Base-by-base conservation (phyloP, 2,113 vertebrate genomes). In the Ploceus nigricollis region DNA sequence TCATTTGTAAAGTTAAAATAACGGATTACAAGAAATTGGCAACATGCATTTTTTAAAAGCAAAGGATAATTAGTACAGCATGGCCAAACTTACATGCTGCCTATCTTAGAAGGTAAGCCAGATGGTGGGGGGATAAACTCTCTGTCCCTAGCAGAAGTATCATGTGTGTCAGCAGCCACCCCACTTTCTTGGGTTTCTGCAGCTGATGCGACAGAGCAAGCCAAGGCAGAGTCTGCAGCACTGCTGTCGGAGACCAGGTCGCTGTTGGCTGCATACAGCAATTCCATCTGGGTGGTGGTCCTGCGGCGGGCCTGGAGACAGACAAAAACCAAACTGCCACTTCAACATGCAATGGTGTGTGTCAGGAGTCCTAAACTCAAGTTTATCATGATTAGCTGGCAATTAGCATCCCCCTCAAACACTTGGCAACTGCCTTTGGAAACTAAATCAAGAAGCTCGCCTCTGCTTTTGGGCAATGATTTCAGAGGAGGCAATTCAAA, bases 281-380 rank as follows among this genome's bases (percentile, higher is more conserved):
- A 85, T 85, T 99, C 99, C 99, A 99, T 99, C 97, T 99, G 99
- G 11, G 99, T 99, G 82, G 99, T 98, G 89, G 99, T 99, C 89
- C 99, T 98, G 92, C 99, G 98, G 35, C 99, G 99, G 39, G 99
- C 99, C 99, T 99, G 96, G 23, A 78, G 69, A 66, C 88, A 96
- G 60, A 85, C 1, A 12, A 25, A 64, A 81, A 73, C 1, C 87
- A 90, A 71, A 53, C 19, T 80, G 61, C 13, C 2, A 56, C n/a
- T 92, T 39, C 24, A 81, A 42, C 37, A 13, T 27, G 69, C 86
- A 22, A 18, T 3, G 4, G 0, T 11, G 31, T 7, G 23, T 47
- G 37, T 24, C 54, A 64, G 3, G 10, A 84, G 45, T 15, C n/a
- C 35, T 73, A 47, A 11, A 20, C 15, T 70, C 64, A 23, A 66